phyloP scores from a whole-genome alignment of 2,797 vertebrate species.

The Chelon auratus region DNA sequence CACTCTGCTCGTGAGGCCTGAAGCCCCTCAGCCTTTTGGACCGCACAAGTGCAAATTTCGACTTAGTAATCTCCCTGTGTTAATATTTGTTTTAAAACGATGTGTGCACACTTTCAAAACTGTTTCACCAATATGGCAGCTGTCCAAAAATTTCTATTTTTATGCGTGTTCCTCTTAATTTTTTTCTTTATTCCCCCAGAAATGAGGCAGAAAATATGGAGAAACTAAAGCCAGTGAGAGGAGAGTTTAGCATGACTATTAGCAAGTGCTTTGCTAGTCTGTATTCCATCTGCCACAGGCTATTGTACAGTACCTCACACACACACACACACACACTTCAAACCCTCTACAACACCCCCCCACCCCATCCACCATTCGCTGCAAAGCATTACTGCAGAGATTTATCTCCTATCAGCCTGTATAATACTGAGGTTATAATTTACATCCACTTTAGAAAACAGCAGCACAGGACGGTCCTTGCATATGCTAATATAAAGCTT shows the following conservation, averaged over 20 bases:
- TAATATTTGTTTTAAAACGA: slow-evolving; percentile 80
- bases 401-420: slow-evolving; percentile 85
- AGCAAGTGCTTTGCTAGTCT: slow-evolving; percentile 66
- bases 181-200: not conserved
- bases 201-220: slow-evolving; percentile 13
- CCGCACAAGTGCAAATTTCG: slow-evolving; percentile 79
- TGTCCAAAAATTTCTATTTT: slow-evolving; percentile 14
- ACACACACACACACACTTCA: slow-evolving; percentile 50
- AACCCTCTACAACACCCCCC: slow-evolving; percentile 37
- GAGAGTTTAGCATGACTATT: slow-evolving; percentile 70
- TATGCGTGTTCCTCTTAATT: not conserved
- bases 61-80: slow-evolving; percentile 79
- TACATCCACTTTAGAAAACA: slow-evolving; percentile 87
- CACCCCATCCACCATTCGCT: slow-evolving; percentile 59
- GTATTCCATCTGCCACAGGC: slow-evolving; percentile 77
- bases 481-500: slow-evolving; percentile 83
- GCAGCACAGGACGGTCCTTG: slow-evolving; percentile 77
- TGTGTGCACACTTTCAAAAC: slow-evolving; percentile 58
- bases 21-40: slow-evolving; percentile 78
- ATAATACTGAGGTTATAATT: slow-evolving; percentile 87
- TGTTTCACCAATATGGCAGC: slow-evolving; percentile 24
- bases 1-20: slow-evolving; percentile 76
- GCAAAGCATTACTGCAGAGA: slow-evolving; percentile 86
- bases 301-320: slow-evolving; percentile 75
- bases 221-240: slow-evolving; percentile 48